A percentile compares a stretch with the other conserved stretches of the same genome.
These are phyloP conservation scores for Sphaeramia orbicularis DNA, from an alignment of 2,797 vertebrate genomes.

Conservation along the genomic window DNA sequence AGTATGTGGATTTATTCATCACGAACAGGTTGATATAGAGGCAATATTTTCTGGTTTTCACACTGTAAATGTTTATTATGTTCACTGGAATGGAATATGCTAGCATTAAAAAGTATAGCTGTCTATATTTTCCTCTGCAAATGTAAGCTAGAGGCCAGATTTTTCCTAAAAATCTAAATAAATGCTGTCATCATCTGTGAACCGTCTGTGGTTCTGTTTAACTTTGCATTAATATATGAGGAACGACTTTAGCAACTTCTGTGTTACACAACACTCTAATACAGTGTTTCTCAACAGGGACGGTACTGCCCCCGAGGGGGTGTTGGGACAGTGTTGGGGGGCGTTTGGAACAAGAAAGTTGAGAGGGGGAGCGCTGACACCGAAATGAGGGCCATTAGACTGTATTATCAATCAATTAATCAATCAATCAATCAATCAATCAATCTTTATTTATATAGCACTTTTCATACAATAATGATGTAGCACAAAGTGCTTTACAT, in stretches of 20 bases:
- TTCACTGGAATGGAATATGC: neutral
- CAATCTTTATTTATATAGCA: too few relatives aligned
- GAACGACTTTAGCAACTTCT: neutral
- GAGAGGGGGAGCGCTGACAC: too few relatives aligned
- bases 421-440: too few relatives aligned
- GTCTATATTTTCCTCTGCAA: neutral
- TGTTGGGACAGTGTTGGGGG: too few relatives aligned
- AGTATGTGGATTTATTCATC: neutral
- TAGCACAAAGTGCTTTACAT: too few relatives aligned
- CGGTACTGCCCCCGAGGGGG: too few relatives aligned
- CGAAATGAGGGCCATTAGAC: too few relatives aligned
- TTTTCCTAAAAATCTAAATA: slow-evolving; percentile 1
- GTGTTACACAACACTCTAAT: slow-evolving; percentile 11
- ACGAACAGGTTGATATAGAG: neutral
- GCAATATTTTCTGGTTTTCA: neutral
- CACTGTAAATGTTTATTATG: neutral
- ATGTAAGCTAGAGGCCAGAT: neutral
- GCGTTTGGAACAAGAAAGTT: too few relatives aligned
- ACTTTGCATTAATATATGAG: slow-evolving; percentile 31
- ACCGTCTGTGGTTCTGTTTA: neutral
- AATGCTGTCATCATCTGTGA: neutral
- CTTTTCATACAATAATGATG: too few relatives aligned
- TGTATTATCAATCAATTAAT: too few relatives aligned
- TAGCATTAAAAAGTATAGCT: neutral
- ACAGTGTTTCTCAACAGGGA: too few relatives aligned